phyloP scores from a whole-genome alignment of 2,888 invertebrate genomes.

The Cepaea hortensis region DNA sequence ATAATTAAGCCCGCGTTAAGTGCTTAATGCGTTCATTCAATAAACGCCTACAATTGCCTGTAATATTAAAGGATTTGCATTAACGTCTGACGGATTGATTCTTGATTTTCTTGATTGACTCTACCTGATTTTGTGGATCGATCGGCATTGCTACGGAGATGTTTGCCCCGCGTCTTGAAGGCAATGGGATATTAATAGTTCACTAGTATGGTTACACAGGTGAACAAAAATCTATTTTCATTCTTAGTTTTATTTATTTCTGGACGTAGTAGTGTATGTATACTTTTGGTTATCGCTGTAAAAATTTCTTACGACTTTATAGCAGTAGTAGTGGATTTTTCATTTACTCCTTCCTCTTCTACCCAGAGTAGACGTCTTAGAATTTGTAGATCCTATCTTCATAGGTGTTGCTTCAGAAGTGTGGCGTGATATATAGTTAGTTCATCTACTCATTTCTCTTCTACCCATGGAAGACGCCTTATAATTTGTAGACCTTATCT shows the following conservation, averaged over 20 bases:
- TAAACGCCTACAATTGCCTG: conserved; percentile 17
- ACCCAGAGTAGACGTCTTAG: too few relatives aligned
- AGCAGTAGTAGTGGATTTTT: background rate
- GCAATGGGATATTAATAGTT: too few relatives aligned
- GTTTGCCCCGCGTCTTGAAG: background rate
- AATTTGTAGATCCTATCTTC: too few relatives aligned
- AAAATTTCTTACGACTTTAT: background rate
- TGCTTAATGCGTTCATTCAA: conserved; percentile 32
- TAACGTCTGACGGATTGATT: background rate
- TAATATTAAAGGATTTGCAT: conserved; percentile 4
- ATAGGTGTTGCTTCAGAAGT: too few relatives aligned
- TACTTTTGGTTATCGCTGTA: background rate
- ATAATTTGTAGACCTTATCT: too few relatives aligned
- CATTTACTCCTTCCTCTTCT: background rate
- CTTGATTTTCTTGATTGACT: conserved; percentile 12
- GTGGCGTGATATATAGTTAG: too few relatives aligned
- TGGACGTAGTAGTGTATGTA: background rate
- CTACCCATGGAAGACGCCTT: too few relatives aligned
- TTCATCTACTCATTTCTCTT: too few relatives aligned
- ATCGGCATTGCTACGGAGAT: background rate
- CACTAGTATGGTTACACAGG: too few relatives aligned
- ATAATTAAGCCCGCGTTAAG: background rate
- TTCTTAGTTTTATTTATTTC: background rate
- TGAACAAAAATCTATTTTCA: background rate
- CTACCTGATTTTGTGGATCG: background rate